Percentiles rank a stretch among this genome's conserved stretches.
Evolutionary conservation across 2,888 invertebrate genomes (phyloP).

Genomic region (Caenorhabditis zanzibari): DNA sequence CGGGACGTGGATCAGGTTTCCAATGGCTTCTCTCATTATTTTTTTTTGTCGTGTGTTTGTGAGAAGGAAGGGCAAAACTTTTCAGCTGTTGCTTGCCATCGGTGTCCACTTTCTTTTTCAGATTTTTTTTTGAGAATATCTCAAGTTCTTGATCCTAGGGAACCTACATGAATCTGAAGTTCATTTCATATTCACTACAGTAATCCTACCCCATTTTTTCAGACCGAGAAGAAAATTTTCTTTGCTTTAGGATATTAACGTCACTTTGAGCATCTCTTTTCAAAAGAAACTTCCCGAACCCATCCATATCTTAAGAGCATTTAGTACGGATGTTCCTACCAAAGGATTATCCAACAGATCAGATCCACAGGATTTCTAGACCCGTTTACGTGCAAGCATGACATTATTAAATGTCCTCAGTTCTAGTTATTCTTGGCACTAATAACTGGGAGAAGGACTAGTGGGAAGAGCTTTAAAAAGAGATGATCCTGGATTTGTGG

Average conservation of each 20-base stretch:
- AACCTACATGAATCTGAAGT: no score
- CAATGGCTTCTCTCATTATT: conserved; percentile 60
- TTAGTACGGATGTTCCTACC: no score
- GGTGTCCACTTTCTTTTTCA: conserved; percentile 1
- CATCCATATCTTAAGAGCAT: no score
- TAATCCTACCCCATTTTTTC: no score
- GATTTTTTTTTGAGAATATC: background rate
- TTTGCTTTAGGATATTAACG: no score
- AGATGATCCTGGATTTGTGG: conserved; percentile 56
- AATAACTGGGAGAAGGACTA: conserved; percentile 2
- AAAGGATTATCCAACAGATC: conserved; percentile 34
- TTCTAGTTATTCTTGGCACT: conserved; percentile 29
- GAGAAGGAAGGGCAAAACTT: conserved; percentile 22
- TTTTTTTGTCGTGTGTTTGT: conserved; percentile 40
- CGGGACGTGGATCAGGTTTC: conserved; percentile 49
- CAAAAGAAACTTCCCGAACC: no score
- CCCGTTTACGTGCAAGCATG: background rate
- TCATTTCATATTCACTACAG: no score
- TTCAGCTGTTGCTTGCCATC: conserved; percentile 26
- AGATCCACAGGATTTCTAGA: background rate
- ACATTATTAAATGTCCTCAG: conserved; percentile 39
- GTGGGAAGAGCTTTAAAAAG: conserved; percentile 31
- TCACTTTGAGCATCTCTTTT: no score
- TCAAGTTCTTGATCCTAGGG: no score
- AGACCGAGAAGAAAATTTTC: no score